These are phyloP conservation scores for Rallus crepitans DNA, from an alignment of 2,797 vertebrate genomes.

Conservation along the genomic window DNA sequence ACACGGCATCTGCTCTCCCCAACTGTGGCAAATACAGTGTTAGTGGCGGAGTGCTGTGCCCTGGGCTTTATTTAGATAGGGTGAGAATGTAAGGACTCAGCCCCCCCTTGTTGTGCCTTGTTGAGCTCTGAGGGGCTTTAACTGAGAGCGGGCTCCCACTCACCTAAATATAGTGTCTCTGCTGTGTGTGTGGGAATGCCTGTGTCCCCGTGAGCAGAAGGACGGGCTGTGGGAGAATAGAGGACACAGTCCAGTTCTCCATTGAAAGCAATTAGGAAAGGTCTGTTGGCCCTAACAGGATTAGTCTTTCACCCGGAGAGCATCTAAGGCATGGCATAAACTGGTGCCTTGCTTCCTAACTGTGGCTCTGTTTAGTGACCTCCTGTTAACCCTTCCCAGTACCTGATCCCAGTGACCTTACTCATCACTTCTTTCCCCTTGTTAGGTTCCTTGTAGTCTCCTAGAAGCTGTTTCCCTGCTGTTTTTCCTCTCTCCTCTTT, in stretches of 20 bases:
- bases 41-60: neutral
- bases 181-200: neutral
- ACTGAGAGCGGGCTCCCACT: neutral
- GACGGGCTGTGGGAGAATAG: neutral
- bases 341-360: neutral
- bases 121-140: neutral
- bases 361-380: neutral
- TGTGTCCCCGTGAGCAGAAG: neutral
- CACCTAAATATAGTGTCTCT: slow-evolving; percentile 8
- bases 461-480: neutral
- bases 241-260: neutral
- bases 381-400: neutral
- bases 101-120: neutral
- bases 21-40: neutral
- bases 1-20: neutral
- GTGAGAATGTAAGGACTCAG: slow-evolving; percentile 19
- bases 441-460: neutral
- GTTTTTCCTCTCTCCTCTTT: neutral
- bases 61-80: slow-evolving; percentile 26
- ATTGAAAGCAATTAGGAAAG: slow-evolving; percentile 18
- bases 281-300: slow-evolving; percentile 19
- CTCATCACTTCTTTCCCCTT: neutral
- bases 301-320: slow-evolving; percentile 25
- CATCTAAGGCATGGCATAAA: neutral
- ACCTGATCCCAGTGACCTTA: neutral